phyloP scores from a whole-genome alignment of 2,797 vertebrate species.

The Coluber constrictor region DNA sequence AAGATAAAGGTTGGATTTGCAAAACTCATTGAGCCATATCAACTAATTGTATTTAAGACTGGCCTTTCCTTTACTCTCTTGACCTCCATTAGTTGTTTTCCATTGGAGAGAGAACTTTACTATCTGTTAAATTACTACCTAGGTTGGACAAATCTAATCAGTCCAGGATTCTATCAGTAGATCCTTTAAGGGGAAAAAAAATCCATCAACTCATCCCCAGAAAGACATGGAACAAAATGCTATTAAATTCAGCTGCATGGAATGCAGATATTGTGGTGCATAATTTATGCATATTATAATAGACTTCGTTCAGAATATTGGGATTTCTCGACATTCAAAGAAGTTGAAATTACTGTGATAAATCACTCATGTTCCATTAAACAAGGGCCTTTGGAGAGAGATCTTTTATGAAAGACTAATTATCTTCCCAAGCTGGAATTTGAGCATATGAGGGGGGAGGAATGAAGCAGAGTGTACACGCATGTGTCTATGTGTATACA shows the following conservation, averaged over 20 bases:
- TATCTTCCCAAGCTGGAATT: constrained; percentile 38
- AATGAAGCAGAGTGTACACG: constrained; percentile 1
- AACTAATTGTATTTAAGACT: not conserved
- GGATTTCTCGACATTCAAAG: constrained; percentile 38
- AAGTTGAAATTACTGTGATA: constrained; percentile 39
- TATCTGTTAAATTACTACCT: not conserved
- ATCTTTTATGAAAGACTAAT: constrained; percentile 41
- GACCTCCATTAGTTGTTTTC: not conserved
- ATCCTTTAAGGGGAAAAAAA: not conserved
- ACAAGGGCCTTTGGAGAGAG: constrained; percentile 35
- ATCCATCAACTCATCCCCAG: not conserved
- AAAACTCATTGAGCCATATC: not conserved
- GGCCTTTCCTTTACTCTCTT: not conserved
- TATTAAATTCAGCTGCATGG: constrained; percentile 19
- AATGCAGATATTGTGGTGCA: not conserved
- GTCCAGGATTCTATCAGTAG: not conserved
- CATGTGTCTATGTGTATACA: not conserved
- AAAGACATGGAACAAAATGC: not conserved
- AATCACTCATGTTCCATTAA: constrained; percentile 42
- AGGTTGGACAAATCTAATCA: not conserved
- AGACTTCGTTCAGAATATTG: constrained; percentile 25
- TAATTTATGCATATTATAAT: constrained; percentile 26
- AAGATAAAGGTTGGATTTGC: not conserved
- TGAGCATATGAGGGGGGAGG: not conserved
- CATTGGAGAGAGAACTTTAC: not conserved